Percentiles rank a stretch among this genome's conserved stretches.
Evolutionary conservation across 2,113 vertebrate genomes (phyloP).

Genomic region (Eclectus roratus): DNA sequence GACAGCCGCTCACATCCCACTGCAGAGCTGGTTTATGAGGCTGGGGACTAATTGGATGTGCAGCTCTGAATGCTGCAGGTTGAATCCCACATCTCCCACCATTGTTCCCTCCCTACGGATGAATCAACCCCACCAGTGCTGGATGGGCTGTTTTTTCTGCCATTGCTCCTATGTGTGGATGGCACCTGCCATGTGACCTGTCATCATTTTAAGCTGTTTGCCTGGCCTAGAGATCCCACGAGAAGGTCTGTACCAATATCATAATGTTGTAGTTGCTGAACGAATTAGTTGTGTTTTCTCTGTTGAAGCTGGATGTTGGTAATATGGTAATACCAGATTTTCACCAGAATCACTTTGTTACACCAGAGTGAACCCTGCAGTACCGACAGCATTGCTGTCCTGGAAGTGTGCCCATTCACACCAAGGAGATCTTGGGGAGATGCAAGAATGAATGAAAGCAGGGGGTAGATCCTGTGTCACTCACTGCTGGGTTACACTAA

Average conservation of each 20-base stretch:
- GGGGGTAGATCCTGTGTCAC: neutral
- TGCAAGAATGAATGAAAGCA: neutral
- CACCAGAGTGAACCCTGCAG: neutral
- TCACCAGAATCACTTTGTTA: neutral
- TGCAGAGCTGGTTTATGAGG: neutral
- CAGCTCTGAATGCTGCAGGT: neutral
- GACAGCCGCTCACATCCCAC: accelerated
- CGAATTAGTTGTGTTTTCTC: neutral
- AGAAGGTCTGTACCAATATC: neutral
- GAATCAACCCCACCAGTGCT: neutral
- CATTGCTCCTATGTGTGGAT: accelerated
- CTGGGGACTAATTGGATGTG: neutral
- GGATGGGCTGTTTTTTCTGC: neutral
- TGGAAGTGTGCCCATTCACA: neutral
- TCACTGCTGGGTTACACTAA: neutral
- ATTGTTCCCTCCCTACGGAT: neutral
- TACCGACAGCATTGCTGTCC: neutral
- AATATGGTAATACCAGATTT: neutral
- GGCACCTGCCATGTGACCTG: neutral
- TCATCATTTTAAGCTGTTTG: neutral
- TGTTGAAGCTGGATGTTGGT: neutral
- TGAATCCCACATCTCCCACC: neutral
- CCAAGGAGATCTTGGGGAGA: neutral
- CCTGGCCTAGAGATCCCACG: neutral
- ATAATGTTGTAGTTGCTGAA: neutral